phyloP scores from a whole-genome alignment of 2,888 invertebrate genomes.

The Chloromyia formosa region DNA sequence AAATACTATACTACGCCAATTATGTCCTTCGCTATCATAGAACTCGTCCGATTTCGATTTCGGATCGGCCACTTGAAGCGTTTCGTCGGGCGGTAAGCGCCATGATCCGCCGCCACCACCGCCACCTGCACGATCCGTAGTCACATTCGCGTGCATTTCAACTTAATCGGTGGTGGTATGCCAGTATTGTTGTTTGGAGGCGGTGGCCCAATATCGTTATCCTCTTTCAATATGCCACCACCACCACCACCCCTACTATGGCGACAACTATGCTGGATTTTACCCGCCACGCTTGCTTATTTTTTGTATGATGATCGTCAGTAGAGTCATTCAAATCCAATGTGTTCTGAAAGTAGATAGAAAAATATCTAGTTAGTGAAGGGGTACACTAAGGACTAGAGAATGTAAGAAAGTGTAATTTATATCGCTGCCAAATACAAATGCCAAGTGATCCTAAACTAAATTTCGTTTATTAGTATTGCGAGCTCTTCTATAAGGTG shows the following conservation, averaged over 20 bases:
- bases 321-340: slow-evolving; percentile 49
- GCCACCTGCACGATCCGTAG: slow-evolving; percentile 78
- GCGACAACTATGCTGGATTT: slow-evolving; percentile 51
- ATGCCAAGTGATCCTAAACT: no score
- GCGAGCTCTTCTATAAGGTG: no score
- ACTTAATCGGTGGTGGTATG: slow-evolving; percentile 49
- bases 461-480: no score
- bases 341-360: neutral
- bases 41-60: slow-evolving; percentile 82
- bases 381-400: no score
- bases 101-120: slow-evolving; percentile 73
- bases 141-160: slow-evolving; percentile 87
- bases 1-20: slow-evolving; percentile 89
- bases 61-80: slow-evolving; percentile 88
- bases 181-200: slow-evolving; percentile 49
- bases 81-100: slow-evolving; percentile 92
- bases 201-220: slow-evolving; percentile 63
- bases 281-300: slow-evolving; percentile 70
- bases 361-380: no score
- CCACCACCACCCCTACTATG: slow-evolving; percentile 47
- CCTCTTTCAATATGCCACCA: slow-evolving; percentile 55
- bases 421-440: no score
- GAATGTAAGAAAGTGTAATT: no score
- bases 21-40: slow-evolving; percentile 83
- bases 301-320: slow-evolving; percentile 53